Evolutionary conservation across 2,113 vertebrate species (phyloP).

Genomic region (Scomber colias): DNA sequence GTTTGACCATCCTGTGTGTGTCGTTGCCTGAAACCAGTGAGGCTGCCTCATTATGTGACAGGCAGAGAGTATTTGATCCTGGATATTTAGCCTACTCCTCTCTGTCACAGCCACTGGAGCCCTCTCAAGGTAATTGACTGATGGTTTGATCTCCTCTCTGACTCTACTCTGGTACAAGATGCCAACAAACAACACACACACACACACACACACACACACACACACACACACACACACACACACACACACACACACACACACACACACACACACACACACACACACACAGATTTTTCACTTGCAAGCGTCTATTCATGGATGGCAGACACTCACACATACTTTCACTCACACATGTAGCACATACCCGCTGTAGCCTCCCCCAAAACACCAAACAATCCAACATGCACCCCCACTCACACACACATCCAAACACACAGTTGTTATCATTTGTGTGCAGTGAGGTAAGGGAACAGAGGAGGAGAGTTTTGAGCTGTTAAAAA

Average conservation of each 20-base stretch:
- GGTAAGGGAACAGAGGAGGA: constrained; percentile 66
- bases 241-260: constrained; percentile 1
- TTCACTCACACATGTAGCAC: constrained; percentile 9
- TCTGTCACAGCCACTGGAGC: constrained; percentile 76
- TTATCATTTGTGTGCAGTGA: constrained; percentile 76
- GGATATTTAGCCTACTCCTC: constrained; percentile 66
- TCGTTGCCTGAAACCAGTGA: constrained; percentile 37
- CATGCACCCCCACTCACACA: background rate
- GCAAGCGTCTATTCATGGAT: constrained; percentile 38
- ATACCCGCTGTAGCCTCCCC: constrained; percentile 23
- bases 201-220: too few species aligned
- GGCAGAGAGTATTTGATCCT: constrained; percentile 76
- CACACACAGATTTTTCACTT: constrained; percentile 29
- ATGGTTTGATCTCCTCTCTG: constrained; percentile 73
- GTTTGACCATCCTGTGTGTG: constrained; percentile 67
- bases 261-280: too few species aligned
- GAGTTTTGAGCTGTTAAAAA: constrained; percentile 73
- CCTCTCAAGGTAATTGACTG: constrained; percentile 79
- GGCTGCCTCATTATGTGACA: constrained; percentile 70
- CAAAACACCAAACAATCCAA: constrained; percentile 2
- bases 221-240: constrained; percentile 21
- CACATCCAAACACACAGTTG: constrained; percentile 55
- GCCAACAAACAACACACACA: too few species aligned
- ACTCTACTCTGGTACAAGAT: constrained; percentile 68
- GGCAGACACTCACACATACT: constrained; percentile 25